phyloP scores from a whole-genome alignment of 2,888 invertebrate species.

The Andrena trimmerana region DNA sequence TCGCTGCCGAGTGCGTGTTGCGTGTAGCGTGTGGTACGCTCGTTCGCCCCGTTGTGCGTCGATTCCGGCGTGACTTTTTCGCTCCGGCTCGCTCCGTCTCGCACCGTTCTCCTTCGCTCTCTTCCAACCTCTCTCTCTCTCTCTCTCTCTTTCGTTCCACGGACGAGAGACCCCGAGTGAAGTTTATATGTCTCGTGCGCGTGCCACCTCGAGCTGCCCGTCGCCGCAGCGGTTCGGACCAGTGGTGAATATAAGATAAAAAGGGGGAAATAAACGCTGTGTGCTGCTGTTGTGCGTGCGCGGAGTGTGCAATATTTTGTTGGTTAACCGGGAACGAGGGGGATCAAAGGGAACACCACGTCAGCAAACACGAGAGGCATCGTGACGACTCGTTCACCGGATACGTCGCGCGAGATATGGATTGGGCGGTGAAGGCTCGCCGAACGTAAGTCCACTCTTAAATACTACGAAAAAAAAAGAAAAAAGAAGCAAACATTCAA shows the following conservation, averaged over 20 bases:
- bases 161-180: constrained; percentile 1
- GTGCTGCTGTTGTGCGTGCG: constrained; percentile 64
- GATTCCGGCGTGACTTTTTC: constrained; percentile 58
- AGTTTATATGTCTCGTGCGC: constrained; percentile 64
- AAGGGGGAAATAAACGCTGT: constrained; percentile 43
- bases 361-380: constrained; percentile 65
- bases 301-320: constrained; percentile 67
- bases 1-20: constrained; percentile 80
- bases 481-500: too few species aligned
- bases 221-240: constrained; percentile 59
- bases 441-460: constrained; percentile 82
- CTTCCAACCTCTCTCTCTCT: constrained; percentile 3
- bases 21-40: constrained; percentile 26
- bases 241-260: constrained; percentile 48
- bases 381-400: constrained; percentile 75
- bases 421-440: constrained; percentile 84
- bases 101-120: constrained; percentile 13
- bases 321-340: constrained; percentile 23
- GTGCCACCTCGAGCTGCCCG: constrained; percentile 53
- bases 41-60: constrained; percentile 46
- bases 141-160: not conserved
- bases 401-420: constrained; percentile 84
- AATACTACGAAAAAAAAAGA: too few species aligned
- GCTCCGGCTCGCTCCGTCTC: constrained; percentile 32
- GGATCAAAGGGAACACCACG: constrained; percentile 32